These are phyloP conservation scores for Hestina assimilis DNA, from an alignment of 1,140 invertebrate species.

Conservation along the genomic window DNA sequence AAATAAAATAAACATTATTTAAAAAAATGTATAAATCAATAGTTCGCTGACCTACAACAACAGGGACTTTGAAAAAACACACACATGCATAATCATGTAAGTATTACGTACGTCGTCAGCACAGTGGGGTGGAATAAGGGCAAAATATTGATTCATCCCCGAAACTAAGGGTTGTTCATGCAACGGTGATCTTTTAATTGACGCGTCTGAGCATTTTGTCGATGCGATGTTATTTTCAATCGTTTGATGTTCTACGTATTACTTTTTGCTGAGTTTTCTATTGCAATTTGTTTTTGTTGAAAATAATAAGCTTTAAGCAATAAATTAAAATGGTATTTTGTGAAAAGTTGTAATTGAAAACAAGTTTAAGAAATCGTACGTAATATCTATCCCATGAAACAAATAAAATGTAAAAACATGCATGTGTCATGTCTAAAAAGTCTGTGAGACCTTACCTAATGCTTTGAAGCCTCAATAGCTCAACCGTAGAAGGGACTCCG, in stretches of 20 bases:
- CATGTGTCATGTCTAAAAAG: too few species aligned
- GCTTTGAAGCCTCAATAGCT: too few species aligned
- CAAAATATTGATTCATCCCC: slow-evolving; percentile 55
- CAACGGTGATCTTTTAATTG: slow-evolving; percentile 20
- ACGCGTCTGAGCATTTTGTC: neutral
- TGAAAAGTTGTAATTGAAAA: too few species aligned
- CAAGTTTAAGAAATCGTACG: too few species aligned
- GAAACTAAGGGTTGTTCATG: slow-evolving; percentile 34
- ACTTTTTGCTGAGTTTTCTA: too few species aligned
- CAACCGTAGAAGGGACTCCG: too few species aligned
- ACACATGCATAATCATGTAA: slow-evolving; percentile 29
- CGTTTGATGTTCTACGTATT: neutral
- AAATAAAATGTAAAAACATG: too few species aligned
- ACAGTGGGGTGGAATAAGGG: slow-evolving; percentile 31
- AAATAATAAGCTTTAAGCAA: too few species aligned
- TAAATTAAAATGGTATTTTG: too few species aligned
- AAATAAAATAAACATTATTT: neutral
- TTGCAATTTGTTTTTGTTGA: too few species aligned
- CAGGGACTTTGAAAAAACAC: slow-evolving; percentile 30
- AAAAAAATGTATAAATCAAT: slow-evolving; percentile 22
- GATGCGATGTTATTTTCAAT: neutral
- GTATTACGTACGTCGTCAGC: slow-evolving; percentile 32
- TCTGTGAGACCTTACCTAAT: too few species aligned
- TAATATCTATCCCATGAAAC: too few species aligned
- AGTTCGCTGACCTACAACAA: slow-evolving; percentile 48